A percentile compares a stretch with the other conserved stretches of the same genome.
Evolutionary conservation across 1,140 invertebrate genomes (phyloP).

Genomic region (Solenopsis invicta): DNA sequence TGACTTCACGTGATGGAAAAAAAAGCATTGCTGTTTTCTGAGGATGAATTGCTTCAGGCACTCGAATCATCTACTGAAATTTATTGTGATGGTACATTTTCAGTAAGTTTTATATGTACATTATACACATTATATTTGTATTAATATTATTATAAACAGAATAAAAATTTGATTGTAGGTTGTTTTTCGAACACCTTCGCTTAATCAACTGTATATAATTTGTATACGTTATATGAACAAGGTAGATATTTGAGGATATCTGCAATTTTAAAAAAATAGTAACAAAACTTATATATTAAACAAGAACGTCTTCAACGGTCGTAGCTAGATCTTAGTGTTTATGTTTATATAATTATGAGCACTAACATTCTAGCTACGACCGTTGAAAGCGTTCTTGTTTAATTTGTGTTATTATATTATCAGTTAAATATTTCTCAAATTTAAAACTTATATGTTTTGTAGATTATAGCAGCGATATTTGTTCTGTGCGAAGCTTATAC

Average conservation of each 20-base stretch:
- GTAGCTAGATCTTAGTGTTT: too few relatives aligned
- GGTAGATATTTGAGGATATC: neutral
- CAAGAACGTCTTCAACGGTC: too few relatives aligned
- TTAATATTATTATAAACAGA: too few relatives aligned
- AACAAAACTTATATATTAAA: too few relatives aligned
- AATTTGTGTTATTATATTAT: too few relatives aligned
- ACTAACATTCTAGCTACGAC: too few relatives aligned
- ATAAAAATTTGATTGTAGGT: constrained; percentile 7
- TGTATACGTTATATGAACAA: neutral
- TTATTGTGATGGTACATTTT: constrained; percentile 4
- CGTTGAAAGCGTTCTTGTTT: too few relatives aligned
- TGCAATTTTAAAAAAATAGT: too few relatives aligned
- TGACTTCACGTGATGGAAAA: neutral
- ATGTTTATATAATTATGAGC: too few relatives aligned
- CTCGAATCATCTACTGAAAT: neutral
- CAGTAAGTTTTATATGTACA: constrained; percentile 3
- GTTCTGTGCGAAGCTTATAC: constrained; percentile 1
- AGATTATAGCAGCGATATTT: neutral
- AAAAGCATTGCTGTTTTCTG: neutral
- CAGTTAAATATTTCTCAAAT: neutral
- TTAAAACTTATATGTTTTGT: too few relatives aligned
- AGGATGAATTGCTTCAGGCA: neutral
- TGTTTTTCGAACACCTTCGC: neutral
- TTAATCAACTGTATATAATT: neutral
- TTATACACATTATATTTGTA: too few relatives aligned